Evolutionary conservation across 2,797 vertebrate species (phyloP).

Genomic region (Knipowitschia caucasica): DNA sequence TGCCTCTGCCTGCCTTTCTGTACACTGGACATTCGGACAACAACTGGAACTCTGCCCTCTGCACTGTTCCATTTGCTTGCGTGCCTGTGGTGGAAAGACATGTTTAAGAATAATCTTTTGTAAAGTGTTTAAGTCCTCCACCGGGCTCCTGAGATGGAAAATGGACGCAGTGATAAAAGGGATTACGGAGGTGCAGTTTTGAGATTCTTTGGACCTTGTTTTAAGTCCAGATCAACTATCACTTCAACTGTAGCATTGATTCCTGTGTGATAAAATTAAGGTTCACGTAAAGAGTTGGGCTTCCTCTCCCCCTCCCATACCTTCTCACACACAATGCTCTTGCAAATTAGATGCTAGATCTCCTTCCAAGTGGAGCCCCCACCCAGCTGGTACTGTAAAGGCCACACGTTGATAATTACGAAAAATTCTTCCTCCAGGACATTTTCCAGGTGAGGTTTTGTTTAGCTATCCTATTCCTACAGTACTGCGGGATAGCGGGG

Average conservation of each 20-base stretch:
- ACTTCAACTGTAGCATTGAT: slow-evolving; percentile 22
- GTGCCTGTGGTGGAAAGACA: slow-evolving; percentile 17
- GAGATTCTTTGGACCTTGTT: not conserved
- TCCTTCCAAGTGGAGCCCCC: slow-evolving; percentile 55
- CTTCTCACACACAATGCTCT: slow-evolving; percentile 28
- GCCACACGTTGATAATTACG: slow-evolving; percentile 61
- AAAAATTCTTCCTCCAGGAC: slow-evolving; percentile 45
- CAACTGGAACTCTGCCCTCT: slow-evolving; percentile 18
- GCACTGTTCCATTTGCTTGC: slow-evolving; percentile 33
- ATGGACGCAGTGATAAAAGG: not conserved
- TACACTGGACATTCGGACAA: slow-evolving; percentile 5
- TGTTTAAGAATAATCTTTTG: slow-evolving; percentile 7
- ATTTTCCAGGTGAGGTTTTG: slow-evolving; percentile 49
- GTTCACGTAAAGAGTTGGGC: slow-evolving; percentile 7
- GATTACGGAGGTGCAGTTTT: slow-evolving; percentile 11
- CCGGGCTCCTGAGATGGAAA: not conserved
- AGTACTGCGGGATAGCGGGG: slow-evolving; percentile 33
- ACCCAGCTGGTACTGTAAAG: slow-evolving; percentile 53
- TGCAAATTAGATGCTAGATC: slow-evolving; percentile 43
- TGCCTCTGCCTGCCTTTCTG: slow-evolving; percentile 31
- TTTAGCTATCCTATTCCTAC: slow-evolving; percentile 31
- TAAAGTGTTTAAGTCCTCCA: not conserved
- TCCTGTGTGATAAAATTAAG: slow-evolving; percentile 28
- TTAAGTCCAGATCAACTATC: slow-evolving; percentile 8
- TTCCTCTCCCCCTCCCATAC: not conserved